Evolutionary conservation across 2,888 invertebrate species (phyloP), one percentile per base, ranked within the genome.

Genomic region (Cyclophora punctaria): DNA sequence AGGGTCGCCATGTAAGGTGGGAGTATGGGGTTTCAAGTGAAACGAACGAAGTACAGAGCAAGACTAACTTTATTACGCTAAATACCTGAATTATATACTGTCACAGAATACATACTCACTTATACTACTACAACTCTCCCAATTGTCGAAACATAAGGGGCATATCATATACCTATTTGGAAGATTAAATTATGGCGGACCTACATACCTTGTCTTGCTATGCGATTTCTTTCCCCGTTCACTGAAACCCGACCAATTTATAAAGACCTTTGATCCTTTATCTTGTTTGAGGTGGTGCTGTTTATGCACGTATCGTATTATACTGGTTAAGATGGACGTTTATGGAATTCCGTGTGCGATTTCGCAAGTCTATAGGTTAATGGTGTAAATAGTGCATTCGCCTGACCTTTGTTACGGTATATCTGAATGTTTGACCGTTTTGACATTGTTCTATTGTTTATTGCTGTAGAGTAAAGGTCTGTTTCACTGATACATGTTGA

Each of bases 331-430:
- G 55, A 52, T 51, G 63, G 63, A 69, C 73, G 72, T 70, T 72
- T 70, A 66, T 69, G 73, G 77, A 71, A 71, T 74, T 73, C 70
- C 68, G 63, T 64, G 68, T 64, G 68, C 70, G 67, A 73, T 75
- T 71, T 69, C 70, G 59, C 50, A 54, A 57, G 58, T 67, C 67
- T 71, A 72, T 73, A 72, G 79, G 78, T 77, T 75, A 76, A 69
- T 60, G 56, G 73, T 68, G 68, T 71, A 69, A 68, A 69, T 68
- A 64, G 65, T 69, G 60, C 61, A 57, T 62, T 58, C 57, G 53
- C 55, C 55, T 67, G 66, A 69, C 71, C 72, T 72, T 69, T 71
- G 58, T 46, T 51, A 48, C 48, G 44, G 44, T 33, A 44, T 34
- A 34, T 3, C 34, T 34, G 44, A 34, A 7, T 44, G 6, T 44